Percentiles rank a stretch among this genome's conserved stretches.
Evolutionary conservation across 35 echinoderm and acorn worm species (phyloP).

Genomic region (Stichopus chloronotus): DNA sequence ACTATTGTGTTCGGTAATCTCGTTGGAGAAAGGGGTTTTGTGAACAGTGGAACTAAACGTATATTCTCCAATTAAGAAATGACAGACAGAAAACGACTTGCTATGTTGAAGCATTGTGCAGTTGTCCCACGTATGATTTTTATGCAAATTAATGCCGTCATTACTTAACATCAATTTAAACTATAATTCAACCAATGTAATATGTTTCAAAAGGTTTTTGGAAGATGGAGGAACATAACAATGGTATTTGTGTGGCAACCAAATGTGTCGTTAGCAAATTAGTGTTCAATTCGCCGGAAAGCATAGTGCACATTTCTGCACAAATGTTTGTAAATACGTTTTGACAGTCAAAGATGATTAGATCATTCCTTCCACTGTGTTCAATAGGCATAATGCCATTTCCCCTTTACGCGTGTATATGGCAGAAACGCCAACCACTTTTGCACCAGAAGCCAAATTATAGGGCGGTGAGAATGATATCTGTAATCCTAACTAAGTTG

Average conservation of each 20-base stretch:
- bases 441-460: neutral
- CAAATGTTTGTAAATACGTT: neutral
- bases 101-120: constrained; percentile 2
- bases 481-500: constrained; percentile 1
- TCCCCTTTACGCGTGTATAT: neutral
- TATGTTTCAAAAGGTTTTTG: neutral
- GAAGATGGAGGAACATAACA: neutral
- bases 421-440: neutral
- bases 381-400: neutral
- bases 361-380: constrained; percentile 3
- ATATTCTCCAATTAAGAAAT: constrained; percentile 3
- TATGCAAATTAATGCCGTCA: neutral
- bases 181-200: neutral
- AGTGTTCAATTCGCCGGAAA: neutral
- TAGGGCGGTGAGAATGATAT: neutral
- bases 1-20: neutral
- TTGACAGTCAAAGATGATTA: constrained; percentile 15
- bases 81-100: neutral
- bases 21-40: neutral
- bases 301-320: neutral
- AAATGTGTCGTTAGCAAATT: neutral
- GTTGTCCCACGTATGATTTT: constrained; percentile 1
- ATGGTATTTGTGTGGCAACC: neutral
- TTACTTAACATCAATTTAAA: neutral
- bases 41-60: neutral